Conservation (phyloP, 2,797 vertebrate species). For the Eulemur mongoz region DNA sequence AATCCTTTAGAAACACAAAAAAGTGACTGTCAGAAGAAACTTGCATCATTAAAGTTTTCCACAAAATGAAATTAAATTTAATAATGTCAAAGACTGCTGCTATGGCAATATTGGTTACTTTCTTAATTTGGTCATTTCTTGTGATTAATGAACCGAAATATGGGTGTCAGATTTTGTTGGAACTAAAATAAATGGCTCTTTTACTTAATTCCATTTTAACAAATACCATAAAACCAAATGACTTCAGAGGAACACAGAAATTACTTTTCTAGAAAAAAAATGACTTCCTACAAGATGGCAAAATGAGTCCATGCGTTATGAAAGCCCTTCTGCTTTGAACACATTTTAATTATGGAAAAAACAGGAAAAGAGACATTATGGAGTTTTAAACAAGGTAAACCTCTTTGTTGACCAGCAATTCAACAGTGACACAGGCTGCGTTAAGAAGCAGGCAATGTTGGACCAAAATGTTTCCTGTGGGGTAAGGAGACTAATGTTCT, state of each 20-base stretch:
- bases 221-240: constrained; percentile 37
- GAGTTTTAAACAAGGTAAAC: background rate
- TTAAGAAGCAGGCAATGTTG: background rate
- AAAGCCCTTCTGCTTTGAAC: background rate
- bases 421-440: background rate
- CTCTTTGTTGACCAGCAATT: background rate
- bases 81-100: constrained; percentile 24
- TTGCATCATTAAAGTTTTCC: constrained; percentile 33
- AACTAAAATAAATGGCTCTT: constrained; percentile 52
- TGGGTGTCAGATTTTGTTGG: background rate
- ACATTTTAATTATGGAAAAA: background rate
- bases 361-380: background rate
- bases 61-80: constrained; percentile 55
- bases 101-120: background rate
- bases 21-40: constrained; percentile 14
- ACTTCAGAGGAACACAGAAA: constrained; percentile 5
- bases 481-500: background rate
- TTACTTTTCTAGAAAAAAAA: constrained; percentile 2
- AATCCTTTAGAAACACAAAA: constrained; percentile 5
- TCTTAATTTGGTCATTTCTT: constrained; percentile 55
- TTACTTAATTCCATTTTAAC: constrained; percentile 48
- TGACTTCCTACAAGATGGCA: background rate
- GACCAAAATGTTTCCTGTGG: background rate
- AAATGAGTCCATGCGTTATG: background rate
- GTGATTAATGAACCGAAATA: constrained; percentile 34